Evolutionary conservation across 2,797 vertebrate genomes (phyloP).

Genomic region (Zalophus californianus): DNA sequence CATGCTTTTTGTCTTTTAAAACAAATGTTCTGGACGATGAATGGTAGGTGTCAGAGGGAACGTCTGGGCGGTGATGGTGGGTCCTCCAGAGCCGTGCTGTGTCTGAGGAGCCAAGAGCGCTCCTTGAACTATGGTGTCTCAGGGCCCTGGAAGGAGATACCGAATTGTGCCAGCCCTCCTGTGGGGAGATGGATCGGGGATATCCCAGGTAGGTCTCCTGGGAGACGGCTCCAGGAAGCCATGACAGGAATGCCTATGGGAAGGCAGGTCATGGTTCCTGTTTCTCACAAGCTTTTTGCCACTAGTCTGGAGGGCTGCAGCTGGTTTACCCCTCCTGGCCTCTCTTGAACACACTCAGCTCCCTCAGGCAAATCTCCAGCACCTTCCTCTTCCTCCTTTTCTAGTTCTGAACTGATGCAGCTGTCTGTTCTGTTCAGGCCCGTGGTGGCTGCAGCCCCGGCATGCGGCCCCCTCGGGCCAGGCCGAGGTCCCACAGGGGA

Average conservation of each 20-base stretch:
- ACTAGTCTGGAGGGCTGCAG: neutral
- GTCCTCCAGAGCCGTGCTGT: too few species aligned
- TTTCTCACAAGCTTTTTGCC: neutral
- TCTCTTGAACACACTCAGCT: neutral
- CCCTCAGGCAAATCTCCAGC: neutral
- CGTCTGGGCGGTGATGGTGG: accelerated
- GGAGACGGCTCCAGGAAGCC: neutral
- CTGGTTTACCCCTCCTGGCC: neutral
- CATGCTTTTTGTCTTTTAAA: neutral
- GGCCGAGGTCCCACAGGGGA: too few species aligned
- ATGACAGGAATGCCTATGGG: neutral
- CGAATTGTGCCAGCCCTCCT: neutral
- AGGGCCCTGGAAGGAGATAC: neutral
- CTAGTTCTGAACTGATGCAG: neutral
- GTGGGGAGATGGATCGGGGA: neutral
- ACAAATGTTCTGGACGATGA: neutral
- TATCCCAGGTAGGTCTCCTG: neutral
- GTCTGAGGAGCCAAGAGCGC: neutral
- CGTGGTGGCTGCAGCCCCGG: neutral
- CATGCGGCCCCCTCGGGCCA: accelerated
- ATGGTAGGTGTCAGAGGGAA: neutral
- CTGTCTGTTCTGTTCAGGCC: neutral
- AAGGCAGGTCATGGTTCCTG: neutral
- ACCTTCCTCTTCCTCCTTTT: neutral
- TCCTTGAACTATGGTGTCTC: neutral